Percentiles rank a stretch among this genome's conserved stretches.
phyloP scores from a whole-genome alignment of 2,113 vertebrate genomes.

The Circaetus cinerascens region DNA sequence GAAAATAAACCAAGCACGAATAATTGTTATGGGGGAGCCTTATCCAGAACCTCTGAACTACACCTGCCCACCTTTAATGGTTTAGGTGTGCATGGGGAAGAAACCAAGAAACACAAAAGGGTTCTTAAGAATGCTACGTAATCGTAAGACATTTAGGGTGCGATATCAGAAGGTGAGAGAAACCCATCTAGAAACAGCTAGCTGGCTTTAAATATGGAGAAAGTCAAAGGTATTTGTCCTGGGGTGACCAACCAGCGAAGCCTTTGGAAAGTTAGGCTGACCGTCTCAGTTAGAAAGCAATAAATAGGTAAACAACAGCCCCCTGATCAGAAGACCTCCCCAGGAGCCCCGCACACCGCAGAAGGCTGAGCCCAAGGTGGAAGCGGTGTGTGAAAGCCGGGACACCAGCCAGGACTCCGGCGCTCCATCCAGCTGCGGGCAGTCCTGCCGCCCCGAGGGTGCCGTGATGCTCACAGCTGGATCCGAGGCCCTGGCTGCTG shows the following conservation, averaged over 20 bases:
- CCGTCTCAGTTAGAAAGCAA: background rate
- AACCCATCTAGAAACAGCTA: background rate
- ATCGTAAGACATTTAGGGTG: background rate
- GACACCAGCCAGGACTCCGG: background rate
- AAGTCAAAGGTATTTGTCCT: background rate
- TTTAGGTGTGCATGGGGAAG: background rate
- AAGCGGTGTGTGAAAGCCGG: background rate
- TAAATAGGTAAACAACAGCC: background rate
- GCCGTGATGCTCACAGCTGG: accelerated
- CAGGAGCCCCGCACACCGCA: background rate
- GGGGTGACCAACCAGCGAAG: background rate
- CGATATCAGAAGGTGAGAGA: background rate
- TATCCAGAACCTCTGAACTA: background rate
- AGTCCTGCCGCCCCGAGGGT: accelerated
- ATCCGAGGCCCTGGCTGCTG: accelerated
- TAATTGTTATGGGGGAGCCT: background rate
- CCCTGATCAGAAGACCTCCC: background rate
- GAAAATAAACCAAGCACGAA: background rate
- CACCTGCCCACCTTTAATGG: background rate
- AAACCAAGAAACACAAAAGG: background rate
- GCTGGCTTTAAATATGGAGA: background rate
- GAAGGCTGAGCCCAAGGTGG: background rate
- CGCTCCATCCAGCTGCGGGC: background rate
- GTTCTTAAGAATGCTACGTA: background rate
- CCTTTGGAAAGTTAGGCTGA: background rate